These are phyloP conservation scores for Muraenolepis orangiensis DNA, from an alignment of 2,797 vertebrate species.

Conservation along the genomic window DNA sequence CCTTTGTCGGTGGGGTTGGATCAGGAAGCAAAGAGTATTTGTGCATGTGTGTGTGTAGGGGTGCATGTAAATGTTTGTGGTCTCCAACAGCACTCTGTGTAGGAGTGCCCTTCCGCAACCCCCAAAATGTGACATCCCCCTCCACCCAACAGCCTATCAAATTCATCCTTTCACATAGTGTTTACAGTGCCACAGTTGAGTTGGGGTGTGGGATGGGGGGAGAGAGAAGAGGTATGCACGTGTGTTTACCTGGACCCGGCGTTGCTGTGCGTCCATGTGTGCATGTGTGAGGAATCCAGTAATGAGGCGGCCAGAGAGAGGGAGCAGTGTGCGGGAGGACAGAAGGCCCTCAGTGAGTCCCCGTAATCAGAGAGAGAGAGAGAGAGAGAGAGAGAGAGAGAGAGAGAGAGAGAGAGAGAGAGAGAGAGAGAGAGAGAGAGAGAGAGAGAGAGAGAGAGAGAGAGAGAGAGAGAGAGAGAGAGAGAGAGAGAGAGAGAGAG, in stretches of 20 bases:
- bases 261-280: constrained; percentile 14
- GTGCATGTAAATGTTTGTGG: too few relatives aligned
- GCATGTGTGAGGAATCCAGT: constrained; percentile 61
- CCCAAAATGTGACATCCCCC: too few relatives aligned
- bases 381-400: background rate
- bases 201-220: background rate
- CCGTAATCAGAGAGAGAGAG: constrained; percentile 67
- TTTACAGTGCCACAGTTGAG: background rate
- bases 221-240: background rate
- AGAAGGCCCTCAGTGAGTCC: constrained; percentile 64
- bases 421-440: constrained; percentile 37
- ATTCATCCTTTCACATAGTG: too few relatives aligned
- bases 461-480: constrained; percentile 48
- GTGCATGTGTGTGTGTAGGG: too few relatives aligned
- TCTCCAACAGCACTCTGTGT: too few relatives aligned
- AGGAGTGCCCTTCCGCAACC: too few relatives aligned
- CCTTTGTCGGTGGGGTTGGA: too few relatives aligned
- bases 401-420: constrained; percentile 26
- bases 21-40: too few relatives aligned
- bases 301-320: constrained; percentile 57
- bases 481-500: constrained; percentile 27
- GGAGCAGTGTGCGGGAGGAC: constrained; percentile 62
- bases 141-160: too few relatives aligned
- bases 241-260: constrained; percentile 27
- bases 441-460: constrained; percentile 57